Evolutionary conservation across 2,113 vertebrate genomes (phyloP).

Genomic region (Neodon shergylaensis): DNA sequence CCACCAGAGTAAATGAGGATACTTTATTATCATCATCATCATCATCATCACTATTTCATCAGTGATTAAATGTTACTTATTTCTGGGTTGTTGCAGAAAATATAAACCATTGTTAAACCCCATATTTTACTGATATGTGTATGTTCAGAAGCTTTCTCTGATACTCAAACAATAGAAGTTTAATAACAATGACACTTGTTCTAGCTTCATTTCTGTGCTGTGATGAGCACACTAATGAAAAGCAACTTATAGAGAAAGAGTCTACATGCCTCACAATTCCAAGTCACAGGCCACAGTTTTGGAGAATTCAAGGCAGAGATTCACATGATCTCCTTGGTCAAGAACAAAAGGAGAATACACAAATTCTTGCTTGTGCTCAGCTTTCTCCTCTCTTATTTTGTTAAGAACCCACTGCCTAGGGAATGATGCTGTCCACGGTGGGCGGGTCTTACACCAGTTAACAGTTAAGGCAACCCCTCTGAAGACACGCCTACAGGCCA

Average conservation of each 20-base stretch:
- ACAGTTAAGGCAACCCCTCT: too few relatives aligned
- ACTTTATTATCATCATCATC: not conserved
- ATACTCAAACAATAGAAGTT: not conserved
- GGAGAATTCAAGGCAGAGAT: not conserved
- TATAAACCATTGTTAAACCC: not conserved
- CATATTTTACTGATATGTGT: not conserved
- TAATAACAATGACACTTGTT: not conserved
- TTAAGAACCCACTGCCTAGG: not conserved
- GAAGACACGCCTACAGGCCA: not conserved
- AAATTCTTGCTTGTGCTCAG: not conserved
- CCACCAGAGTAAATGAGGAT: not conserved
- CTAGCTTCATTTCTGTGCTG: not conserved
- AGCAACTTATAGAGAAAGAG: not conserved
- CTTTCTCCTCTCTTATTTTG: too few relatives aligned
- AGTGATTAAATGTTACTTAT: not conserved
- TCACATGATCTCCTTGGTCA: not conserved
- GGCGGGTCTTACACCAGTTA: not conserved
- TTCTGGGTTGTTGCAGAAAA: slow-evolving; percentile 23
- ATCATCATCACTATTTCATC: not conserved
- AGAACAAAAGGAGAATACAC: not conserved
- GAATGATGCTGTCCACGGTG: too few relatives aligned
- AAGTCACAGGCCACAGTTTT: not conserved
- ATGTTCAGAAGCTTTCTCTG: not conserved
- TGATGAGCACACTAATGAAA: not conserved
- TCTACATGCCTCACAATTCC: not conserved